These are phyloP conservation scores for Emydocephalus ijimae DNA, from an alignment of 2,113 vertebrate genomes.

Conservation along the genomic window DNA sequence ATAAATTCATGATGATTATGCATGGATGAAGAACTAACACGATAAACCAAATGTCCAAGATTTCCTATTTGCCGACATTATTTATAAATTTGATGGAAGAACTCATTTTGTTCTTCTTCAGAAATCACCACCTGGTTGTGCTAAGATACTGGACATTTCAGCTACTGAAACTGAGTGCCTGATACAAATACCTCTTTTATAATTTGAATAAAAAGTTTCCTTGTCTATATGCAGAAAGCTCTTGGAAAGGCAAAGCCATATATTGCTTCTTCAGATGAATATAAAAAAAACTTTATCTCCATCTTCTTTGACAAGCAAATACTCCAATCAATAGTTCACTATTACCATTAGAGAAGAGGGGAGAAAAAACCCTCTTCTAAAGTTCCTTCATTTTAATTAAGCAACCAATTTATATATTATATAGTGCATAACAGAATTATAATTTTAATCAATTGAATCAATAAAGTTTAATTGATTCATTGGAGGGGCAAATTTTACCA, in stretches of 20 bases:
- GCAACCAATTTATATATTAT: neutral
- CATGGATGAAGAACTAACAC: neutral
- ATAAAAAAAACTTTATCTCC: neutral
- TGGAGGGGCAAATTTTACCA: neutral
- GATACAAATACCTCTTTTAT: neutral
- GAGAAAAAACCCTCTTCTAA: neutral
- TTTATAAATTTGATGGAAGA: neutral
- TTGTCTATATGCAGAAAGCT: neutral
- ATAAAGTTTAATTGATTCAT: neutral
- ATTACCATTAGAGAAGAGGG: neutral
- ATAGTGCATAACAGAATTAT: neutral
- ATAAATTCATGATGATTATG: neutral
- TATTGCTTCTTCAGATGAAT: too few relatives aligned
- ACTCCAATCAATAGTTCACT: neutral
- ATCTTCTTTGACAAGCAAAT: neutral
- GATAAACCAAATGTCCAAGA: neutral
- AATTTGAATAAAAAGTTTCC: neutral
- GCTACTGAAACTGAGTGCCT: neutral
- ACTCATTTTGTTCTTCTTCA: neutral
- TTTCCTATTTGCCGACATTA: neutral
- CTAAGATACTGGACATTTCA: neutral
- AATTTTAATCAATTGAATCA: conserved; percentile 10
- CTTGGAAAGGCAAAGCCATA: neutral
- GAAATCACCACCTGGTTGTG: neutral
- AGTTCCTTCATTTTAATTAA: conserved; percentile 5